Percentiles rank a stretch among this genome's conserved stretches.
These are phyloP conservation scores for Bombus pyrosoma DNA, from an alignment of 1,140 invertebrate species.

Conservation along the genomic window DNA sequence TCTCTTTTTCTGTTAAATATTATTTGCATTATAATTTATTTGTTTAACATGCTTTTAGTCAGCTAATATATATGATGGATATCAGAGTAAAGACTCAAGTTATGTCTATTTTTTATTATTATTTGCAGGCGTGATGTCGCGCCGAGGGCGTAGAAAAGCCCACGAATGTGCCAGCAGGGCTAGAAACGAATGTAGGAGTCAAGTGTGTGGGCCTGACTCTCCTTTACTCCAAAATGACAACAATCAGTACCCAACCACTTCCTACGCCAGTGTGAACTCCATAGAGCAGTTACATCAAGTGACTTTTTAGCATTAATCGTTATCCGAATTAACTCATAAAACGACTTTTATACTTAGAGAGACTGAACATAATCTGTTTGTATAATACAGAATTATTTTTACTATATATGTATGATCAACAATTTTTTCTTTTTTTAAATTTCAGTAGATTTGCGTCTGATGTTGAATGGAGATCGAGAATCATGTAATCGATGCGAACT, in stretches of 20 bases:
- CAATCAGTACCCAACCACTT: conserved; percentile 76
- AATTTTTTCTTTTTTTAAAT: background rate
- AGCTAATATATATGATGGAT: background rate
- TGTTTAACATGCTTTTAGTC: background rate
- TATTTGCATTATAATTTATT: background rate
- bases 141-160: conserved; percentile 67
- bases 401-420: background rate
- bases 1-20: background rate
- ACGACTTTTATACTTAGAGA: conserved; percentile 57
- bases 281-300: conserved; percentile 54
- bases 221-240: conserved; percentile 78
- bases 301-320: conserved; percentile 53
- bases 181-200: conserved; percentile 57
- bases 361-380: conserved; percentile 34
- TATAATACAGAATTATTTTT: conserved; percentile 19
- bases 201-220: conserved; percentile 68
- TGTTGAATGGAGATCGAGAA: background rate
- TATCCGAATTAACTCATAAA: conserved; percentile 27
- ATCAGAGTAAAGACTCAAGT: background rate
- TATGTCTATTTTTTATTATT: conserved; percentile 7
- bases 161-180: conserved; percentile 56
- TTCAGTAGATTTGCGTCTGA: background rate
- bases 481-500: conserved; percentile 22
- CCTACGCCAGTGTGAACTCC: conserved; percentile 80
- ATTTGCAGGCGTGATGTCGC: conserved; percentile 80